These are phyloP conservation scores for Zaprionus bogoriensis DNA, from an alignment of 2,888 invertebrate genomes.

Conservation along the genomic window DNA sequence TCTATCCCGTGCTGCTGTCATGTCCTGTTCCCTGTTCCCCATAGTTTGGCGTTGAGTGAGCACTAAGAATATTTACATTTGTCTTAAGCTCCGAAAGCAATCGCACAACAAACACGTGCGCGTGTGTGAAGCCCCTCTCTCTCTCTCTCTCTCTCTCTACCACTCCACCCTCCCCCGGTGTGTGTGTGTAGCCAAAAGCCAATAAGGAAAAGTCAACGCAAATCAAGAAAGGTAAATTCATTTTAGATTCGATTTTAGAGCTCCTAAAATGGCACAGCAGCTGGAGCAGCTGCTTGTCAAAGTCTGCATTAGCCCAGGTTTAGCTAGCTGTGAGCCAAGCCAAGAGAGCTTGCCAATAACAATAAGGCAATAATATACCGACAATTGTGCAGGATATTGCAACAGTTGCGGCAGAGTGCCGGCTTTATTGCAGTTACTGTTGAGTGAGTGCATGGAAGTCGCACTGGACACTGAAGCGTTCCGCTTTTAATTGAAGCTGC, in stretches of 20 bases:
- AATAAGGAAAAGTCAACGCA: constrained; percentile 67
- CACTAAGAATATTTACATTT: constrained; percentile 70
- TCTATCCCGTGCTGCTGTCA: constrained; percentile 9
- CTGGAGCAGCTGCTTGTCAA: constrained; percentile 20
- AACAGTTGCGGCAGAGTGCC: neutral
- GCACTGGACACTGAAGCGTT: neutral
- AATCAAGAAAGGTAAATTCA: constrained; percentile 71
- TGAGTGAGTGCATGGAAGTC: neutral
- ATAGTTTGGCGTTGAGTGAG: constrained; percentile 36
- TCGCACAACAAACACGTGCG: constrained; percentile 51
- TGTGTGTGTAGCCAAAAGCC: constrained; percentile 51
- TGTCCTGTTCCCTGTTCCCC: neutral
- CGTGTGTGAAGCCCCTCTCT: too few relatives aligned
- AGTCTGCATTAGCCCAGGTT: constrained; percentile 72
- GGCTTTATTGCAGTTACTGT: neutral
- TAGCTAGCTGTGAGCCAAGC: constrained; percentile 38
- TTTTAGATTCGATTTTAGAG: constrained; percentile 62
- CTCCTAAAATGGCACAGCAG: constrained; percentile 50
- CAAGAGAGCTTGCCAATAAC: constrained; percentile 31
- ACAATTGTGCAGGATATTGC: constrained; percentile 70
- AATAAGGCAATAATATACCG: constrained; percentile 52
- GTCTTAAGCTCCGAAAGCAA: constrained; percentile 68
- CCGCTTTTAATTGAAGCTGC: neutral
- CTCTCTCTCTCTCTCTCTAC: too few relatives aligned
- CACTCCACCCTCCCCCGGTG: too few relatives aligned